Percentiles rank a stretch among this genome's conserved stretches.
These are phyloP conservation scores for Copidosoma floridanum DNA, from an alignment of 1,140 invertebrate genomes.

Conservation along the genomic window DNA sequence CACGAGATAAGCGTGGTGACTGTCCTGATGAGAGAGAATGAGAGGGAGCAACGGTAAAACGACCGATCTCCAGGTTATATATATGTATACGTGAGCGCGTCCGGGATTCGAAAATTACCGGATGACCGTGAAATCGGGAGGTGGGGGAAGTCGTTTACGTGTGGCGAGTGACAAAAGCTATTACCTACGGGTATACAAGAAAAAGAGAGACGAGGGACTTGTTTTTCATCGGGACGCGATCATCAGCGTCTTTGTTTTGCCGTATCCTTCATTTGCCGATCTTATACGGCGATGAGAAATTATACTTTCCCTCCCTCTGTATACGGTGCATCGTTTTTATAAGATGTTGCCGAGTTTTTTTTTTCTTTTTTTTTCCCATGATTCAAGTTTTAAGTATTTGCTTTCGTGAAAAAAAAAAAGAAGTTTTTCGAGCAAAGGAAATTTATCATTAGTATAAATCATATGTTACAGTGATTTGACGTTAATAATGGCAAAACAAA, in stretches of 20 bases:
- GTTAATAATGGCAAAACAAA: too few species aligned
- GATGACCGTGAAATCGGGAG: slow-evolving; percentile 20
- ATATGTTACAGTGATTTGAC: too few species aligned
- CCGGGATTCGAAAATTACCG: slow-evolving; percentile 24
- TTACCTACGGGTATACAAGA: slow-evolving; percentile 6
- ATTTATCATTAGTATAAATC: too few species aligned
- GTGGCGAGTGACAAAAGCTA: slow-evolving; percentile 29
- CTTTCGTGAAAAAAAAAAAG: too few species aligned
- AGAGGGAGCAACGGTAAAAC: not conserved
- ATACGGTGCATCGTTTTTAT: too few species aligned
- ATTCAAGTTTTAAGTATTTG: too few species aligned
- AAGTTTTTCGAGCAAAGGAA: too few species aligned
- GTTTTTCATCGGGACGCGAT: slow-evolving; percentile 7
- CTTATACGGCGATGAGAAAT: not conserved
- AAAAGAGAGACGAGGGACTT: slow-evolving; percentile 7
- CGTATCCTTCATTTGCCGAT: not conserved
- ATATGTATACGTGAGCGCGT: not conserved
- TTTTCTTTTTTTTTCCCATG: too few species aligned
- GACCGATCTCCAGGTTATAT: not conserved
- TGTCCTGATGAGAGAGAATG: not conserved
- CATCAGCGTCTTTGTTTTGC: not conserved
- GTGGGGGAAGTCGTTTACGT: slow-evolving; percentile 19
- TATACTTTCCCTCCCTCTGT: too few species aligned
- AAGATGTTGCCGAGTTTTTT: too few species aligned
- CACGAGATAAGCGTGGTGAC: not conserved